Base-by-base conservation (phyloP, 1,140 invertebrate genomes). In the Phthorimaea operculella region DNA sequence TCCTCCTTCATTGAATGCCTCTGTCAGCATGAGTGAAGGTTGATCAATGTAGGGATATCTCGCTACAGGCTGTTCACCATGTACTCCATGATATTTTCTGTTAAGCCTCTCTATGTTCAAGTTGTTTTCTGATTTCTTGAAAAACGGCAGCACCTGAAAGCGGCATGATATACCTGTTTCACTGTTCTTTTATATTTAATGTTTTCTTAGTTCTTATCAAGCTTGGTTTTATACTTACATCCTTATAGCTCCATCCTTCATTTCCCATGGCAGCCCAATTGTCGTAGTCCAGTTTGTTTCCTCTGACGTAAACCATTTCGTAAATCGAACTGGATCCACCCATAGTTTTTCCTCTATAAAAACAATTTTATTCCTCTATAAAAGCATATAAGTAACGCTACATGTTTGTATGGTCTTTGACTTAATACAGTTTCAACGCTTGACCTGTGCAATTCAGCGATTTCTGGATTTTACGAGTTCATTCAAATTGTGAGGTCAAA, bases 241-340 rank as follows among this genome's bases (percentile, higher is more conserved):
- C 91, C 4, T 92, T 87, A 74, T 92, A 97, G 15, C 90, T 89
- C 95, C 96, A 97, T 0, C 92, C 93, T 0, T 84, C 77, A 59
- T 95, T 96, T 0, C 64, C 89, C 50, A 60, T 62, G 54, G 70
- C 67, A 74, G 74, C 79, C 93, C 93, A 95, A 2, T 84, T 64
- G 67, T 95, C 90, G 66, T 92, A 95, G 70, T 95, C 93, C 15
- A 75, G 60, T 18, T 83, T 88, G 73, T 93, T 91, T 0, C 94
- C 94, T 58, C 94, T 84, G 0, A 92, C 90, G 71, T 95, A 94
- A 6, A 92, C 89, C 91, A 95, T 92, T 34, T 90, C 92, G 79
- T 95, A 95, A 5, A 95, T 86, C 0, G 90, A 88, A 50, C 90
- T 92, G 1, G 90, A 90, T 1, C 93, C 93, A 4, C 93, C 94